Evolutionary conservation across 2,888 invertebrate genomes (phyloP).

Genomic region (Coremacera marginata): DNA sequence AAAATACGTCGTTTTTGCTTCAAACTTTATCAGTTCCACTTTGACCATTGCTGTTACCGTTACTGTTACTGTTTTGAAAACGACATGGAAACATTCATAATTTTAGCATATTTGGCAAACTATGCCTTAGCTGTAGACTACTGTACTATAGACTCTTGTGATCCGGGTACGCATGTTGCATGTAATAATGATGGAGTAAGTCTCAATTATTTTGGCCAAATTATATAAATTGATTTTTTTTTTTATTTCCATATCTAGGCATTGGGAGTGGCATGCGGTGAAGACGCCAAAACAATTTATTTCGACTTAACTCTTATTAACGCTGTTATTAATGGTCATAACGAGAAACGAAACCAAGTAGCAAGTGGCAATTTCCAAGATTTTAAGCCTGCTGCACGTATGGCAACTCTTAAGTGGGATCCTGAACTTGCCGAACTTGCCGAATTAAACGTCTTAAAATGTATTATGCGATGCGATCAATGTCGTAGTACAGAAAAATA

Average conservation of each 20-base stretch:
- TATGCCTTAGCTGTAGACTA: no score
- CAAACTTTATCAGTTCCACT: no score
- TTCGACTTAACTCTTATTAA: not conserved
- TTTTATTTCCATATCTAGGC: no score
- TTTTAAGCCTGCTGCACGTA: constrained; percentile 52
- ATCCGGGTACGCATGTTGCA: constrained; percentile 30
- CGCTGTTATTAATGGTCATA: constrained; percentile 33
- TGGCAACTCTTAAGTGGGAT: constrained; percentile 61
- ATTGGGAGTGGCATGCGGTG: no score
- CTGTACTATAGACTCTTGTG: no score
- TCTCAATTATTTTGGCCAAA: not conserved
- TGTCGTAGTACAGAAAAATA: no score
- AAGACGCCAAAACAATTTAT: no score
- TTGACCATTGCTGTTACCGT: no score
- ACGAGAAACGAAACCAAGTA: constrained; percentile 42
- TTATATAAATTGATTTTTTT: not conserved
- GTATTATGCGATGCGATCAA: constrained; percentile 2
- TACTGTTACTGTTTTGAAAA: no score
- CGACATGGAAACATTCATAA: no score
- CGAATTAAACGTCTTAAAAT: constrained; percentile 54
- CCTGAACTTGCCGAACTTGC: constrained; percentile 58
- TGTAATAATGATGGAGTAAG: constrained; percentile 40
- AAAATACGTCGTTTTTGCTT: no score
- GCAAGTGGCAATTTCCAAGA: constrained; percentile 35
- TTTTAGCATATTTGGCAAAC: no score